Evolutionary conservation across 1,140 invertebrate species (phyloP), one percentile per base, ranked within the genome.

Genomic region (Apocrypta bakeri): DNA sequence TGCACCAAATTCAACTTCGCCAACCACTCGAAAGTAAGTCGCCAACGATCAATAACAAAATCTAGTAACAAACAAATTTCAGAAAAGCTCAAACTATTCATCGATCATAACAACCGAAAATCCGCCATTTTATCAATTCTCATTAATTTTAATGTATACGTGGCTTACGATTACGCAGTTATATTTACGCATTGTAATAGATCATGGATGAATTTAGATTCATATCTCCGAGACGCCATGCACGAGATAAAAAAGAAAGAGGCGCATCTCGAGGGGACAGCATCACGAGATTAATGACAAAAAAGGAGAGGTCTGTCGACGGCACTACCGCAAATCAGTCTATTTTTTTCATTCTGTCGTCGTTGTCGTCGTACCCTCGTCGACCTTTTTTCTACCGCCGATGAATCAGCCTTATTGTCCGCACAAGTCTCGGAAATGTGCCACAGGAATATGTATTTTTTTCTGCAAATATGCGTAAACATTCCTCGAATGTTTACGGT

Each of bases 271-370:
- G 27, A 76, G 24, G 25, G 76, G 61, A 77, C 29, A 64, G 3
- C 14, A 8, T 25, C 75, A 21, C 64, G 61, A 78, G 76, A 78
- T 78, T 78, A 78, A 78, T 78, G 76, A 14, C 11, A 42, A 78
- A 48, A 68, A 68, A 42, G 27, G 76, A 48, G 61, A 42, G 31
- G 25, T 17, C 31, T 33, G 74, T 76, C 76, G 64, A 27, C 33
- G 74, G 33, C 27, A 17, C 48, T 14, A 25, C 56, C 61, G 40
- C 63, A n/a, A 69, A 42, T 78, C 75, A 77, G 63, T 77, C 56
- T 48, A 68, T 72, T 79, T 79, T 75, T 79, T 79, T 79, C 78
- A 79, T 72, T 79, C 66, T 79, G 40, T 48, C 78, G 37, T 73
- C 69, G 21, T 42, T 42, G n/a, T 61, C 61, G 12, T 48, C 61